Evolutionary conservation across 2,797 vertebrate species (phyloP), one percentile per base, ranked within the genome.

Genomic region (Pitangus sulphuratus): DNA sequence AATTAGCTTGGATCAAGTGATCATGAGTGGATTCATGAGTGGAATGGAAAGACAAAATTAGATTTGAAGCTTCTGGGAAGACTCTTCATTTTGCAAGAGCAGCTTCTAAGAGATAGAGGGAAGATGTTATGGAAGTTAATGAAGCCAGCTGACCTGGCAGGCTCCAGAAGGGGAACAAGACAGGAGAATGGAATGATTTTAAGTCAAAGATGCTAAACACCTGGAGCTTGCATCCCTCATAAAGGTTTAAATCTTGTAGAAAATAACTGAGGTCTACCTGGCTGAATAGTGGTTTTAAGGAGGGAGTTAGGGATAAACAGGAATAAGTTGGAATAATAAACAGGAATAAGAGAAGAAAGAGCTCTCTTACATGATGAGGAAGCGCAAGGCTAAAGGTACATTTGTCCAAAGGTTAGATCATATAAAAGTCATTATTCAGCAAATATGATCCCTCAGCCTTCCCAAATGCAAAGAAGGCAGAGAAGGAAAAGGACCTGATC

Each of bases 1-100:
- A 96, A 95, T 95, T 82, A 90, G 84, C 77, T 84, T 56, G 84
- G 94, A 92, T 95, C 88, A 89, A 95, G 86, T 80, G 90, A 94
- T 95, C 84, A 8, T 80, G 86, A 90, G 77, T 90, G 90, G 90
- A 64, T 90, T 89, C 86, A 48, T 12, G 57, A 64, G 65, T 33
- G 39, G 84, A 74, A 24, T 47, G 64, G 71, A 79, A 72, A 80
- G 94, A 35, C 40, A 62, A 80, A 96, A 95, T 82, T 56, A 48
- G 54, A 62, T 87, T 81, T 87, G 47, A 84, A 95, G 68, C 47
- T 94, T 92, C 22, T 39, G 71, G 19, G 72, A 69, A 26, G 35
- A 66, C 30, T 84, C 9, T 71, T 86, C 25, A 18, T 70, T 90
- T 94, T 69, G 57, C 40, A 60, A 54, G 47, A 72, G 53, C n/a